These are phyloP conservation scores for Athene noctua DNA, from an alignment of 2,113 vertebrate genomes.

Conservation along the genomic window DNA sequence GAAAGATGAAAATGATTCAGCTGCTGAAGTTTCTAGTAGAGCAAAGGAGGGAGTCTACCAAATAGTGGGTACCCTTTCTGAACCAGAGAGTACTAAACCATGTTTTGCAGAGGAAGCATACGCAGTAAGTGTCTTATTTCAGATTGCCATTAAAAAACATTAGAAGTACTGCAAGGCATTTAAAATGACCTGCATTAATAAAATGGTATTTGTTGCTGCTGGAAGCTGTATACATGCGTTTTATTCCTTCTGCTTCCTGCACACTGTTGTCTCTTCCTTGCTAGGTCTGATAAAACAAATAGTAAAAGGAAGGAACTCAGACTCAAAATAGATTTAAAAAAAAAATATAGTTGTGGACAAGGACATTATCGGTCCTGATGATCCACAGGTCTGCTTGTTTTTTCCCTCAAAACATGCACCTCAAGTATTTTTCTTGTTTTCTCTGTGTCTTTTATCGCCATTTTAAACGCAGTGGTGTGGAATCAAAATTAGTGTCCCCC, in stretches of 20 bases:
- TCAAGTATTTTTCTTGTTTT: background rate
- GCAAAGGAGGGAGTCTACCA: conserved; percentile 69
- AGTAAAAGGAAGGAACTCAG: background rate
- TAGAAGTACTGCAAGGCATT: background rate
- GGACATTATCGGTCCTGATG: background rate
- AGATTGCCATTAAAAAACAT: background rate
- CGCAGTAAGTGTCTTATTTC: conserved; percentile 69
- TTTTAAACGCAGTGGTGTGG: background rate
- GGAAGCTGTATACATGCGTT: background rate
- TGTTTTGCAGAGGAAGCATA: conserved; percentile 75
- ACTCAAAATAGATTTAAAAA: background rate
- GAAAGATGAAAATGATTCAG: conserved; percentile 51
- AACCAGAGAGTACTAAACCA: background rate
- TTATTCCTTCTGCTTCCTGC: background rate
- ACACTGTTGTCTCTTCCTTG: background rate
- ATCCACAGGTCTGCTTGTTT: background rate
- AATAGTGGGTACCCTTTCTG: conserved; percentile 83
- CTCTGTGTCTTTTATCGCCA: background rate
- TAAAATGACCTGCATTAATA: background rate
- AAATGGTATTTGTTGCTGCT: background rate
- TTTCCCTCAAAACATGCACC: background rate
- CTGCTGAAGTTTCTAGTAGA: background rate
- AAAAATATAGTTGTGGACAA: background rate
- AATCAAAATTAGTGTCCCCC: background rate
- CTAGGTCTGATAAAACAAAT: background rate